Percentiles rank a stretch among this genome's conserved stretches.
Conservation (phyloP, 2,888 invertebrate species). For the Ypsolopha sequella region DNA sequence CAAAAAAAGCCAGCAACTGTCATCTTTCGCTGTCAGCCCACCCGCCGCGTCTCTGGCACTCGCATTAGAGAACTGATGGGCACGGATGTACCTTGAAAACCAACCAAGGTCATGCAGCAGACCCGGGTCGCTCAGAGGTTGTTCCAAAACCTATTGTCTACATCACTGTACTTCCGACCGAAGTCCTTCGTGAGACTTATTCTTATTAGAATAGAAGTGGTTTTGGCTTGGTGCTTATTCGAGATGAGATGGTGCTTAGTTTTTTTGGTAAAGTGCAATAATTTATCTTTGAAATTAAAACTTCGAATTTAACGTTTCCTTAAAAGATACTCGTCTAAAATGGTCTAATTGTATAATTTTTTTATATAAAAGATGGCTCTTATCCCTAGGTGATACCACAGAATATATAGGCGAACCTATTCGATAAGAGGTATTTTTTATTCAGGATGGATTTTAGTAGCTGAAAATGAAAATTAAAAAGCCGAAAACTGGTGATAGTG, state of each 20-base stretch:
- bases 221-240: too few species aligned
- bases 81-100: conserved; percentile 54
- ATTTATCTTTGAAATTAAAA: conserved; percentile 2
- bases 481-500: too few species aligned
- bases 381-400: too few species aligned
- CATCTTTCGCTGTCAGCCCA: neutral
- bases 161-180: conserved; percentile 6
- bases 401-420: too few species aligned
- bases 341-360: neutral
- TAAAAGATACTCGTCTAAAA: conserved; percentile 2
- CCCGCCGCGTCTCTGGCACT: neutral
- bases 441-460: too few species aligned
- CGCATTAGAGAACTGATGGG: conserved; percentile 26
- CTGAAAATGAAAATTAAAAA: too few species aligned
- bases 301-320: neutral
- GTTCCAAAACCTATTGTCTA: conserved; percentile 44
- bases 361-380: too few species aligned
- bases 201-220: too few species aligned
- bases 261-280: conserved; percentile 9
- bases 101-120: conserved; percentile 36
- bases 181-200: too few species aligned
- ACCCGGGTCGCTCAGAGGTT: conserved; percentile 45
- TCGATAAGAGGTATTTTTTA: too few species aligned
- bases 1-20: too few species aligned
- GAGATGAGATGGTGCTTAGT: neutral